Evolutionary conservation across 2,113 vertebrate genomes (phyloP), one percentile per base, ranked within the genome.

Genomic region (Embiotoca jacksoni): DNA sequence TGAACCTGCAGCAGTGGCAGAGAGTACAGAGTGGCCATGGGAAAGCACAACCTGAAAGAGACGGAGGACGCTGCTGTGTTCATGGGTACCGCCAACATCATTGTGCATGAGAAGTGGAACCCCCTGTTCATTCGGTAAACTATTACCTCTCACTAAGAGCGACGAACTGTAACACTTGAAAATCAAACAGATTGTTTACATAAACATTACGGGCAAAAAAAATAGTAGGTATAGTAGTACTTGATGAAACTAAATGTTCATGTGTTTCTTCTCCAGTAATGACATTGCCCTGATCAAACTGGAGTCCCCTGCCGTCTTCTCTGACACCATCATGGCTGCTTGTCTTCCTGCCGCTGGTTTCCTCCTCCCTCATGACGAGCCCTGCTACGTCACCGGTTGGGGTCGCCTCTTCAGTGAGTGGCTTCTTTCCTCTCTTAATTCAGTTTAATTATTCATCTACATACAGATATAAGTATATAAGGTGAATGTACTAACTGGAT

Each of bases 231-330:
- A 23, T 41, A 8, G 39, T 23, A 23, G 41, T 10, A 1, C 3
- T 11, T 44, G 41, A 44, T 44, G 2, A 4, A 54, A 10, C 5
- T 16, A 7, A 16, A 56, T 23, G 23, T 23, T 23, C 36, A 5
- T 72, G 16, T 52, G 47, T 65, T 46, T 78, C 8, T 56, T 78
- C 32, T 35, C 9, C 79, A 95, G 92, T 39, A 98, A 99, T 0
- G 97, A 99, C 91, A 97, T 98, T 0, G 96, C 97, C 63, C 93
- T 99, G 87, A 82, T 98, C 90, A 98, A 98, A 87, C 93, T 99
- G 81, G 83, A 87, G 0, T 46, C 95, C 16, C 81, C 88, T 0
- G 95, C 96, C 36, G 13, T 88, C 35, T 52, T 93, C 70, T 94
- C 84, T 1, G 90, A 96, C 31, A 93, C 81, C 54, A 88, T 98